A percentile compares a stretch with the other conserved stretches of the same genome.
Conservation (phyloP, 1,140 invertebrate genomes). For the Heterodera schachtii region DNA sequence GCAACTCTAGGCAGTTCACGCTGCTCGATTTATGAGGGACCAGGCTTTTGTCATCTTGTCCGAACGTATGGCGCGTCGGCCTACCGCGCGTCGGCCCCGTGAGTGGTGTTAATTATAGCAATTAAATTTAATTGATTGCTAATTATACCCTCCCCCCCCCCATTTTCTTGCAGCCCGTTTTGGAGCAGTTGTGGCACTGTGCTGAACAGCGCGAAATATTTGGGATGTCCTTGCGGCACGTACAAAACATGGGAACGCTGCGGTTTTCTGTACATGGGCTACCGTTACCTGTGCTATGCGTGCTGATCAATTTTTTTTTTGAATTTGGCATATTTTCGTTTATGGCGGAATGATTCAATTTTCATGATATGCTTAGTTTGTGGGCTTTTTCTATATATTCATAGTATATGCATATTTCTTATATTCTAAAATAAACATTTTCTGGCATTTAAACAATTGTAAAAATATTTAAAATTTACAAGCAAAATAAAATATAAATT, state of each 20-base stretch:
- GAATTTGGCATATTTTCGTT: too few relatives aligned
- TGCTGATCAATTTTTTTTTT: background rate
- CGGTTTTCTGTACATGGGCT: background rate
- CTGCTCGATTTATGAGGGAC: conserved; percentile 7
- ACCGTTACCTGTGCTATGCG: background rate
- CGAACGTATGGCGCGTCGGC: conserved; percentile 12
- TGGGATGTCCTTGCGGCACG: background rate
- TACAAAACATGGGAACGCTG: background rate
- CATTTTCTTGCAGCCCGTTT: background rate
- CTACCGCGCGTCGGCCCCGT: background rate
- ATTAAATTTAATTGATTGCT: too few relatives aligned
- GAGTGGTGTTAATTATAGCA: background rate
- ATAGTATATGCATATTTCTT: too few relatives aligned
- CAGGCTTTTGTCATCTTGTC: conserved; percentile 20
- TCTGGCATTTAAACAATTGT: too few relatives aligned
- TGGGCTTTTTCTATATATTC: too few relatives aligned
- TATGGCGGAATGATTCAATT: too few relatives aligned
- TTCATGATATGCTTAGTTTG: too few relatives aligned
- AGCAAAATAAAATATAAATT: too few relatives aligned
- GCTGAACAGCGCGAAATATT: background rate
- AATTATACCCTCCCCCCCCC: too few relatives aligned
- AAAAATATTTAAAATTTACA: too few relatives aligned
- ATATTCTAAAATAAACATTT: too few relatives aligned
- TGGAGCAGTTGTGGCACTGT: background rate
- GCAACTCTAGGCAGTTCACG: conserved; percentile 14